Conservation (phyloP, 2,888 invertebrate species). For the Lapara coniferarum region DNA sequence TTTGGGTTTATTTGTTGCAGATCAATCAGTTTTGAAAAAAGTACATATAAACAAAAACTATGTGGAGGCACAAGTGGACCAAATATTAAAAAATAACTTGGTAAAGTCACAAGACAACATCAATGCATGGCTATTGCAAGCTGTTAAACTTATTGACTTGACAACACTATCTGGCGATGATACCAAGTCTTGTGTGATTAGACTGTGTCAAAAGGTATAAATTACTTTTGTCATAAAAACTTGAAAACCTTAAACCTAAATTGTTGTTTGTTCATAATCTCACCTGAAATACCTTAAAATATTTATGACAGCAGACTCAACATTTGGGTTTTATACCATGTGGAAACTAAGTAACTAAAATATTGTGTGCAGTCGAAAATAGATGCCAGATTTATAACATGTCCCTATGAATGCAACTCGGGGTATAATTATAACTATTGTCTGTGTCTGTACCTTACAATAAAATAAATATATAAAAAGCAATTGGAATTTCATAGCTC, state of each 20-base stretch:
- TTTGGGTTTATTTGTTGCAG: conserved; percentile 38
- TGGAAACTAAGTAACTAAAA: no score
- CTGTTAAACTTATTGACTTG: conserved; percentile 94
- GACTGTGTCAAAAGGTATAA: conserved; percentile 91
- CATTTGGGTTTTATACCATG: no score
- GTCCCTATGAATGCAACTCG: no score
- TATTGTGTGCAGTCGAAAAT: no score
- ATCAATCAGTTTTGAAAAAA: conserved; percentile 49
- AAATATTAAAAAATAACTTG: conserved; percentile 53
- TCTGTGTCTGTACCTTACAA: no score
- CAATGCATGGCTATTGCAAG: conserved; percentile 90
- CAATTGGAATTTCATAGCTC: no score
- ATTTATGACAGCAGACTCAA: not conserved
- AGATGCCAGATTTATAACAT: no score
- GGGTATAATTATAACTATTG: no score
- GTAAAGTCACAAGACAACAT: conserved; percentile 79
- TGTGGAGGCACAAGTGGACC: conserved; percentile 63
- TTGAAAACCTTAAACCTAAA: no score
- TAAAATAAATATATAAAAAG: no score
- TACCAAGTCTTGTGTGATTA: conserved; percentile 88
- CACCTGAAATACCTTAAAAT: not conserved
- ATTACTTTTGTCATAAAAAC: not conserved
- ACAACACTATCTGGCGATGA: conserved; percentile 96
- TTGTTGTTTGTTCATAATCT: not conserved
- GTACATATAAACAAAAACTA: conserved; percentile 59